These are phyloP conservation scores for Myrmecobius fasciatus DNA, from an alignment of 2,113 vertebrate genomes.

Conservation along the genomic window DNA sequence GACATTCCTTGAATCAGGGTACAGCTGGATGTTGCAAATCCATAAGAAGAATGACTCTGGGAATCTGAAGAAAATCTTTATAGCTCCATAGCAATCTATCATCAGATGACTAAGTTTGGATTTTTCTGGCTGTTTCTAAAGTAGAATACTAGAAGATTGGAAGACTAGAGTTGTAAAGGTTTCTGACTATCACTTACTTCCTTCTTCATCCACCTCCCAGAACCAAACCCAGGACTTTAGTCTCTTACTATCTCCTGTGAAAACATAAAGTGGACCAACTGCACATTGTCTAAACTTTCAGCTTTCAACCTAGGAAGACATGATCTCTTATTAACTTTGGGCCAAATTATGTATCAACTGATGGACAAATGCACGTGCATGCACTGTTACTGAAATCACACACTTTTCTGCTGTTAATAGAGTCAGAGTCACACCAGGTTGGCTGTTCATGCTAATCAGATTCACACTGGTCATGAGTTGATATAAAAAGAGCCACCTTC, in stretches of 20 bases:
- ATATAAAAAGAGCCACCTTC: not conserved
- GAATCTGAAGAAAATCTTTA: not conserved
- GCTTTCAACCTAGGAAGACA: not conserved
- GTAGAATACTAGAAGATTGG: not conserved
- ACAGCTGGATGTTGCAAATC: rapidly evolving
- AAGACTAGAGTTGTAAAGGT: not conserved
- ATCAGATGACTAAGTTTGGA: not conserved
- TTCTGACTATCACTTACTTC: not conserved
- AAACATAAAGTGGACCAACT: not conserved
- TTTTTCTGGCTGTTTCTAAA: rapidly evolving
- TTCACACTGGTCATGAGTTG: not conserved
- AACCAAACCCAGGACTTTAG: not conserved
- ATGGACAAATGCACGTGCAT: not conserved
- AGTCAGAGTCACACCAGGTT: rapidly evolving
- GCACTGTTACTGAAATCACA: not conserved
- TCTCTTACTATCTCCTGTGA: not conserved
- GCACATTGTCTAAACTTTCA: not conserved
- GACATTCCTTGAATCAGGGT: not conserved
- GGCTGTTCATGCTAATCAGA: not conserved
- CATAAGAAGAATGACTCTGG: rapidly evolving
- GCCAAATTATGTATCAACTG: not conserved
- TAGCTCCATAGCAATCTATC: not conserved
- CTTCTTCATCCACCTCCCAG: not conserved
- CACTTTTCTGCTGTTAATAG: not conserved
- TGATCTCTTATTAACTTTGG: not conserved